Conservation (phyloP, 2,888 invertebrate genomes). For the Macrophya alboannulata region DNA sequence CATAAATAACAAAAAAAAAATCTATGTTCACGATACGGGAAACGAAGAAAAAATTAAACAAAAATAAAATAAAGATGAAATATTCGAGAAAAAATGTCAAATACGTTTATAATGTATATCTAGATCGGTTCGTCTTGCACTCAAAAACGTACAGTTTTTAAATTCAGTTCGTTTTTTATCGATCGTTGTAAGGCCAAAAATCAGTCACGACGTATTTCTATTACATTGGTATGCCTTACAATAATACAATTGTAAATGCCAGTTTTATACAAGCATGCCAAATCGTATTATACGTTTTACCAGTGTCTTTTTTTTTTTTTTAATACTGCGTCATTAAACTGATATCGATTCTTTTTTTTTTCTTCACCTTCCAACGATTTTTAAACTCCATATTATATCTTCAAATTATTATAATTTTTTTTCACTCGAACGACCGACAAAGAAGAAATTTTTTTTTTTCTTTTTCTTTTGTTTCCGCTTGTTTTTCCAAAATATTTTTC, state of each 20-base stretch:
- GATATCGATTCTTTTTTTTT: neutral
- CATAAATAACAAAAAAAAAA: neutral
- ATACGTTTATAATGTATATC: neutral
- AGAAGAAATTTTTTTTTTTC: neutral
- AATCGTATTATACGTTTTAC: constrained; percentile 8
- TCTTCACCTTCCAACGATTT: neutral
- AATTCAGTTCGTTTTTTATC: constrained; percentile 20
- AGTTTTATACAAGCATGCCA: constrained; percentile 24
- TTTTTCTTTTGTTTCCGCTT: constrained; percentile 19
- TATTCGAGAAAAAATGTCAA: neutral
- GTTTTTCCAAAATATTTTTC: neutral
- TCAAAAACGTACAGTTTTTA: neutral
- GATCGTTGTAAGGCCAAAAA: constrained; percentile 7
- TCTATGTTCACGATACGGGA: neutral
- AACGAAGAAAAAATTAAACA: neutral
- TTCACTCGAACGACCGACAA: neutral
- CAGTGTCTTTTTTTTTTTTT: constrained; percentile 5
- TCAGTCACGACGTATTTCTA: constrained; percentile 4
- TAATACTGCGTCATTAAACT: neutral
- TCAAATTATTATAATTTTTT: neutral
- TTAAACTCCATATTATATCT: neutral
- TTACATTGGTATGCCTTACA: neutral
- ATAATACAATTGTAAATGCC: constrained; percentile 7
- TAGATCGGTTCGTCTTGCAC: neutral
- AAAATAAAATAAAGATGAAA: neutral